A percentile compares a stretch with the other conserved stretches of the same genome.
phyloP scores from a whole-genome alignment of 2,888 invertebrate species.

The Rhagonycha lutea region DNA sequence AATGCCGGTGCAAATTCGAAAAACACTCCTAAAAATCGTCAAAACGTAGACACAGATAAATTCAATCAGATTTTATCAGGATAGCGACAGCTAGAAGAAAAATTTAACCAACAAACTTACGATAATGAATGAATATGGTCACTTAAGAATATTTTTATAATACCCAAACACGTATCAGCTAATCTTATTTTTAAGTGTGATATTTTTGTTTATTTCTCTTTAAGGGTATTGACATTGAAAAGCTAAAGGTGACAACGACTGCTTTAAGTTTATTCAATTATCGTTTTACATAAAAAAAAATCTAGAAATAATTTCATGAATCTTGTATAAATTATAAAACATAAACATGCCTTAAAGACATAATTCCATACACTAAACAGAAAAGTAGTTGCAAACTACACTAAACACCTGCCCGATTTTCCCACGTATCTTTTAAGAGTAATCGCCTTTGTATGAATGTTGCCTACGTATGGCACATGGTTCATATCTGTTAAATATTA shows the following conservation, averaged over 20 bases:
- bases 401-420: slow-evolving; percentile 51
- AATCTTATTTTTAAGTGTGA: neutral
- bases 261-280: slow-evolving; percentile 1
- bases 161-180: neutral
- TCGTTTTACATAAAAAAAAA: slow-evolving; percentile 9
- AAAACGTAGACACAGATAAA: neutral
- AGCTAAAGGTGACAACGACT: neutral
- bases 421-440: slow-evolving; percentile 43
- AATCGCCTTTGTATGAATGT: slow-evolving; percentile 30
- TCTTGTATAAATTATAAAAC: slow-evolving; percentile 29
- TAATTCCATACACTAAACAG: slow-evolving; percentile 37
- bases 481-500: slow-evolving; percentile 46
- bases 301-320: slow-evolving; percentile 24
- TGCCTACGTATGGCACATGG: slow-evolving; percentile 36
- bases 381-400: slow-evolving; percentile 37
- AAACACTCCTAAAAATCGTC: neutral
- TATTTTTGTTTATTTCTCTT: neutral
- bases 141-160: neutral
- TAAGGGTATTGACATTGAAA: neutral
- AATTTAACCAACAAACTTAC: neutral
- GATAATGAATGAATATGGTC: neutral
- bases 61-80: neutral
- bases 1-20: neutral
- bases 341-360: slow-evolving; percentile 31
- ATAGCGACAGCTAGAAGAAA: neutral